These are phyloP conservation scores for Discoglossus pictus DNA, from an alignment of 2,797 vertebrate genomes.

Conservation along the genomic window DNA sequence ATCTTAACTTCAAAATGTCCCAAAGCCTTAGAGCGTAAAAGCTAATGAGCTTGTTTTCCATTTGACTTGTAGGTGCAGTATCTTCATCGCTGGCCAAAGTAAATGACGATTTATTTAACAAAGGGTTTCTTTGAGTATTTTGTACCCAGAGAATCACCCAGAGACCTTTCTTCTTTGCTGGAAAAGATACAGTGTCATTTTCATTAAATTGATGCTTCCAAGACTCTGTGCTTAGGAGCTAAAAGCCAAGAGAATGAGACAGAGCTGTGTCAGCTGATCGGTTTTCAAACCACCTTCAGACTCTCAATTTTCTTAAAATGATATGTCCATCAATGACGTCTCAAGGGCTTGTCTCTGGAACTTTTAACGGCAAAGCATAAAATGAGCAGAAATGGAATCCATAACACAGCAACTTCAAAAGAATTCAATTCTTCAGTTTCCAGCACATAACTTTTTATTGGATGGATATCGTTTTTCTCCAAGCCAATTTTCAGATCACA, in stretches of 20 bases:
- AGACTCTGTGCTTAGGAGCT: constrained; percentile 51
- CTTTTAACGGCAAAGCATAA: constrained; percentile 51
- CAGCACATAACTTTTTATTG: constrained; percentile 8
- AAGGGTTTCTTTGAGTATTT: constrained; percentile 60
- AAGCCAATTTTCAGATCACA: background rate
- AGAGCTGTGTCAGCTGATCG: constrained; percentile 63
- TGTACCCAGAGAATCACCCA: constrained; percentile 43
- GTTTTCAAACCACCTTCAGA: constrained; percentile 65
- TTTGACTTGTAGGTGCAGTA: constrained; percentile 71
- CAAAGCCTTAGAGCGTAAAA: background rate
- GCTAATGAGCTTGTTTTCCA: constrained; percentile 37
- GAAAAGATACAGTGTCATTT: constrained; percentile 53
- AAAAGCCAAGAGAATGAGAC: constrained; percentile 67
- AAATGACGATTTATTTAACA: constrained; percentile 62
- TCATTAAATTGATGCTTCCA: constrained; percentile 51
- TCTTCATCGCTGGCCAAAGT: constrained; percentile 58
- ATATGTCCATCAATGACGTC: constrained; percentile 55
- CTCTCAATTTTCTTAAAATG: constrained; percentile 65
- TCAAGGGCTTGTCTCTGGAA: constrained; percentile 55
- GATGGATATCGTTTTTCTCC: background rate
- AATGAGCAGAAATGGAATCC: constrained; percentile 41
- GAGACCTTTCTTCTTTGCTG: constrained; percentile 45
- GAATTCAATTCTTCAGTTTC: background rate
- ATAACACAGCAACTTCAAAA: constrained; percentile 1
- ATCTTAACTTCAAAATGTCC: constrained; percentile 32